These are phyloP conservation scores for Ametastegia equiseti DNA, from an alignment of 2,888 invertebrate genomes.

Conservation along the genomic window DNA sequence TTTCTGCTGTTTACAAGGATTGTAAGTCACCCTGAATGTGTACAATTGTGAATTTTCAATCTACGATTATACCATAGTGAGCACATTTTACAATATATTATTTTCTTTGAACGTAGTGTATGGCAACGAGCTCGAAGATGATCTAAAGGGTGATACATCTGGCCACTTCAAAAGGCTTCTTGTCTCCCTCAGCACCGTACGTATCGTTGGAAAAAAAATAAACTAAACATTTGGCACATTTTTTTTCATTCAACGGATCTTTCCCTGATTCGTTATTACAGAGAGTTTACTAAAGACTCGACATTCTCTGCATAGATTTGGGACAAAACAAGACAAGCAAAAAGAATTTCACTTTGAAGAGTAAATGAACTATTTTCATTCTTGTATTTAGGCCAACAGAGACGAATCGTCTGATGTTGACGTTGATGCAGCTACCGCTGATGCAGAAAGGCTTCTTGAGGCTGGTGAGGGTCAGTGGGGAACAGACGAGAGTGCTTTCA, in stretches of 20 bases:
- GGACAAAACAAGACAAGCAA: no score
- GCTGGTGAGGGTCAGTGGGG: constrained; percentile 86
- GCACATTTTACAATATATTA: background rate
- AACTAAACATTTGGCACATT: background rate
- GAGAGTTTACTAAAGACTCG: no score
- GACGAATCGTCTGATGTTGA: constrained; percentile 88
- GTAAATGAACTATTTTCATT: no score
- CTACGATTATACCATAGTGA: background rate
- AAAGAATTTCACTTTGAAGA: no score
- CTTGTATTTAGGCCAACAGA: constrained; percentile 79
- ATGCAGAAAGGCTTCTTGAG: constrained; percentile 87
- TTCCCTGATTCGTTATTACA: no score
- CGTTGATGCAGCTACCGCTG: constrained; percentile 84
- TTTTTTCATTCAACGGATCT: background rate
- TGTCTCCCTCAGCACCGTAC: constrained; percentile 85
- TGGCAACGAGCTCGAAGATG: constrained; percentile 87
- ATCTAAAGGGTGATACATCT: constrained; percentile 91
- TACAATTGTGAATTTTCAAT: background rate
- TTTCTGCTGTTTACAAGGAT: constrained; percentile 86
- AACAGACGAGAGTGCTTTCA: constrained; percentile 93
- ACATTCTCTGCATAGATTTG: no score
- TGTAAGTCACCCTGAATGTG: constrained; percentile 81
- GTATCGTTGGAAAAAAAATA: constrained; percentile 48
- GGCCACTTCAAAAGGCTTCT: constrained; percentile 93
- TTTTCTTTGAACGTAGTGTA: constrained; percentile 80